A percentile compares a stretch with the other conserved stretches of the same genome.
Evolutionary conservation across 2,888 invertebrate species (phyloP).

Genomic region (Rhopalosiphum nymphaeae): DNA sequence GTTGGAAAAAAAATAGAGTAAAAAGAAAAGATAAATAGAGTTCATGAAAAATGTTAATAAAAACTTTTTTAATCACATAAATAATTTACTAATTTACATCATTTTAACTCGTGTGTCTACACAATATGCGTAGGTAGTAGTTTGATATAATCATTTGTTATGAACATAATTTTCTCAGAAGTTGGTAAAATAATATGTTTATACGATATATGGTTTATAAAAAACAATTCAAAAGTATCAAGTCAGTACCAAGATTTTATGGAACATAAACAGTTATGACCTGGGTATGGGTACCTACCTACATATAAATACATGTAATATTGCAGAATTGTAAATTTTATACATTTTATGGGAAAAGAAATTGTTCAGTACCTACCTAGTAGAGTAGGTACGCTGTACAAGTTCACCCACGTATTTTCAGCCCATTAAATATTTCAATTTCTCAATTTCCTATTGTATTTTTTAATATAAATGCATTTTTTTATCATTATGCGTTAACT

Average conservation of each 20-base stretch:
- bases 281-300: neutral
- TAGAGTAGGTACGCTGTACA: neutral
- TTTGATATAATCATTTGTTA: neutral
- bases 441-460: neutral
- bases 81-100: constrained; percentile 29
- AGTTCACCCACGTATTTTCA: neutral
- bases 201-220: neutral
- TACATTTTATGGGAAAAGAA: neutral
- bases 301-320: neutral
- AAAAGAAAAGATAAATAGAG: constrained; percentile 2
- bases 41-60: constrained; percentile 24
- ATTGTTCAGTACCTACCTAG: neutral
- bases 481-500: neutral
- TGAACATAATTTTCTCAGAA: neutral
- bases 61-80: constrained; percentile 45
- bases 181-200: neutral
- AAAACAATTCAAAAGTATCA: constrained; percentile 9
- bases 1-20: neutral
- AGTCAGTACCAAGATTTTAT: neutral
- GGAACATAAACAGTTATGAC: neutral
- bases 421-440: neutral
- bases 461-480: neutral
- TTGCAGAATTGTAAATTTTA: neutral
- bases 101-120: neutral
- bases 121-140: neutral